A percentile compares a stretch with the other conserved stretches of the same genome.
Conservation (phyloP, 2,797 vertebrate genomes). For the Smutsia gigantea region DNA sequence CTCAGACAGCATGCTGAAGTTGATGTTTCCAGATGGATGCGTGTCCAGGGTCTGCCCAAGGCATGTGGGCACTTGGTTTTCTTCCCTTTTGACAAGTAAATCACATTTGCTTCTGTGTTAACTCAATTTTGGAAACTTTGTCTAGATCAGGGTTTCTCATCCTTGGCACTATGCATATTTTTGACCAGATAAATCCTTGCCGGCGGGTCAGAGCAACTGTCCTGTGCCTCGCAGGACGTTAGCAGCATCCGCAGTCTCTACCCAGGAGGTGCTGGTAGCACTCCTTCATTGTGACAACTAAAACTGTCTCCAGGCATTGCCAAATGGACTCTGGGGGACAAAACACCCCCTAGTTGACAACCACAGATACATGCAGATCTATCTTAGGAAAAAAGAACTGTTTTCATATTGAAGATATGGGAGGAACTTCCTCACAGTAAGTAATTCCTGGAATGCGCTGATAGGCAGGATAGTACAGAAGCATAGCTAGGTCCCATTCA, state of each 20-base stretch:
- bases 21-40: not conserved
- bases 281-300: not conserved
- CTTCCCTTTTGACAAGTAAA: slow-evolving; percentile 7
- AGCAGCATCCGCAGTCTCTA: not conserved
- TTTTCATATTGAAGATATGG: not conserved
- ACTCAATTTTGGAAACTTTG: slow-evolving; percentile 22
- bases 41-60: not conserved
- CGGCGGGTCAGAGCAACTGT: not conserved
- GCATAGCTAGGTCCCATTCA: not conserved
- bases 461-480: not conserved
- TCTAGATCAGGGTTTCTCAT: slow-evolving; percentile 16
- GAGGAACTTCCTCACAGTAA: not conserved
- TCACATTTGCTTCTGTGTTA: not conserved
- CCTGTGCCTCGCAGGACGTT: not conserved
- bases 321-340: not conserved
- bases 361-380: not conserved
- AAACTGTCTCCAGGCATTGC: not conserved
- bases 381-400: not conserved
- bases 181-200: slow-evolving; percentile 30
- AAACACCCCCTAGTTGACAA: not conserved
- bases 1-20: slow-evolving; percentile 1
- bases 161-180: not conserved
- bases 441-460: not conserved
- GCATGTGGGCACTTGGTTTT: not conserved
- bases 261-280: not conserved